phyloP scores from a whole-genome alignment of 2,797 vertebrate genomes.

The Rhinichthys osculus region DNA sequence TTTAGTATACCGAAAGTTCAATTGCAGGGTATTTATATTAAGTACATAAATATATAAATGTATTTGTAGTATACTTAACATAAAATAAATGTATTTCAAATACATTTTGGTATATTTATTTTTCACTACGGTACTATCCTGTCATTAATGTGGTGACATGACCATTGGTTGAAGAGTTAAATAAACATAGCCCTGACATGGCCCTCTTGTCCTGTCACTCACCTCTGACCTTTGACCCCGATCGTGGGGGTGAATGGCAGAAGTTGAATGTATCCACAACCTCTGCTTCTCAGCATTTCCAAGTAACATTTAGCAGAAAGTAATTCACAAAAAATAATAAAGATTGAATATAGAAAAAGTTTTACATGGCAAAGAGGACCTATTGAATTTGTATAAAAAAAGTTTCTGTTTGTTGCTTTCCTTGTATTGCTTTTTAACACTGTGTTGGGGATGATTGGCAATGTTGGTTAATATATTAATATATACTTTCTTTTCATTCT shows the following conservation, averaged over 20 bases:
- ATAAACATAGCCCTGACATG: conserved; percentile 57
- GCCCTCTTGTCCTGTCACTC: conserved; percentile 60
- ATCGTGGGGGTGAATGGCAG: conserved; percentile 46
- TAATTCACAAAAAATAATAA: neutral
- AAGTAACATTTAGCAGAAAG: conserved; percentile 20
- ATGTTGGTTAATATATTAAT: neutral
- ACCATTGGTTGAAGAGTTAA: conserved; percentile 54
- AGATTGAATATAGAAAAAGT: neutral
- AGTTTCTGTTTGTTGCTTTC: neutral
- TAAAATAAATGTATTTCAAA: too few relatives aligned
- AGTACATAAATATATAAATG: too few relatives aligned
- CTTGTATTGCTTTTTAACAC: neutral
- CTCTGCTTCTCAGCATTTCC: neutral
- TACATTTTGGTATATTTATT: too few relatives aligned
- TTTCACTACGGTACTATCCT: neutral
- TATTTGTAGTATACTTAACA: too few relatives aligned
- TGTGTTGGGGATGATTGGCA: conserved; percentile 16
- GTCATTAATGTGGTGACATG: conserved; percentile 9
- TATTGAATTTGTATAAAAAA: neutral
- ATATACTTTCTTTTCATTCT: neutral
- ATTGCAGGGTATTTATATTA: too few relatives aligned
- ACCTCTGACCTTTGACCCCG: conserved; percentile 63
- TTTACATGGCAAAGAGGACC: neutral
- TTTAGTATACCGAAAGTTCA: too few relatives aligned
- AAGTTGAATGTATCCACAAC: conserved; percentile 13